These are phyloP conservation scores for Argyrosomus regius DNA, from an alignment of 2,797 vertebrate genomes.

Conservation along the genomic window DNA sequence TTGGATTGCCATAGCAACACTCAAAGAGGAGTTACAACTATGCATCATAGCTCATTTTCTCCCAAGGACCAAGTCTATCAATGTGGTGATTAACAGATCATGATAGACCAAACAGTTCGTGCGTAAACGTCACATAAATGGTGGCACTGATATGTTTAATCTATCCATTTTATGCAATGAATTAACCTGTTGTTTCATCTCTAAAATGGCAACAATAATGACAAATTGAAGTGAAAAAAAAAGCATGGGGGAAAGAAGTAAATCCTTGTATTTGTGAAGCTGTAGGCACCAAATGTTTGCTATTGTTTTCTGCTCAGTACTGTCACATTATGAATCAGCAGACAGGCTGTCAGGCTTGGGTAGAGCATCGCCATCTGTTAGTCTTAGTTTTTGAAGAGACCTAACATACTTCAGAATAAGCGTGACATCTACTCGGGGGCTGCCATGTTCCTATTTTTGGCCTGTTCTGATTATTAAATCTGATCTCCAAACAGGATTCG, in stretches of 20 bases:
- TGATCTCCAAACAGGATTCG: constrained; percentile 28
- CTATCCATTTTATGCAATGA: background rate
- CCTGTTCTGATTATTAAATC: constrained; percentile 48
- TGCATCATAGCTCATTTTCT: background rate
- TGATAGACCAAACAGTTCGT: background rate
- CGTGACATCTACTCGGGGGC: constrained; percentile 54
- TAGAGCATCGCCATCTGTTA: constrained; percentile 70
- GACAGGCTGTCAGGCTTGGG: constrained; percentile 62
- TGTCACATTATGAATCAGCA: constrained; percentile 67
- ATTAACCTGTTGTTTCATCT: background rate
- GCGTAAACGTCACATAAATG: background rate
- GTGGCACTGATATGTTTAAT: background rate
- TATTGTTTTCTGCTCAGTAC: constrained; percentile 53
- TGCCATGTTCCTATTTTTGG: constrained; percentile 59
- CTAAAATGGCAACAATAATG: background rate
- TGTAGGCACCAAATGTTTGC: constrained; percentile 66
- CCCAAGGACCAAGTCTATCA: background rate
- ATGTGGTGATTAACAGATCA: background rate
- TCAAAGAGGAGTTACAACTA: background rate
- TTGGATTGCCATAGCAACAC: constrained; percentile 12
- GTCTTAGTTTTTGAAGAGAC: constrained; percentile 53
- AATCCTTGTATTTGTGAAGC: constrained; percentile 39
- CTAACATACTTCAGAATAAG: constrained; percentile 57
- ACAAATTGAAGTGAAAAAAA: background rate
- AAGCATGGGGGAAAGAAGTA: constrained; percentile 3